These are phyloP conservation scores for Butorides virescens DNA, from an alignment of 2,113 vertebrate species.

Conservation along the genomic window DNA sequence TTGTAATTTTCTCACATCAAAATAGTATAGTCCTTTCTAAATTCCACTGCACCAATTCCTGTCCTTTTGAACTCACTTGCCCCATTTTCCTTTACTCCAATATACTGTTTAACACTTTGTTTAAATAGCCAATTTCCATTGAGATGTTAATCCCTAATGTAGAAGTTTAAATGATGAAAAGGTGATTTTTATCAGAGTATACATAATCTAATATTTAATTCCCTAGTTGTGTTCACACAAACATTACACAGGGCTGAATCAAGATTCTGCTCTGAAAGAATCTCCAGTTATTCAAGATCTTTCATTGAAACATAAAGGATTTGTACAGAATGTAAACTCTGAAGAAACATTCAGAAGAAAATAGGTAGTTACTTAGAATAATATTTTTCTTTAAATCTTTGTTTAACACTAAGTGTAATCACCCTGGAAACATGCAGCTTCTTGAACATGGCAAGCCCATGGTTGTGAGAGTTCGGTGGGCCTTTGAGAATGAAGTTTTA, in stretches of 20 bases:
- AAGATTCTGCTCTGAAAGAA: background rate
- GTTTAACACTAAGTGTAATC: background rate
- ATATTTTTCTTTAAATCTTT: fast-evolving
- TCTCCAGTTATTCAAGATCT: background rate
- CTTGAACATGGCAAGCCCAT: background rate
- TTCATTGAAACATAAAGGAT: background rate
- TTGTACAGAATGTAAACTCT: background rate
- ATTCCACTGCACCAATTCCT: background rate
- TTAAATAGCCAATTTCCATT: background rate
- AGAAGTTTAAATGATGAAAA: background rate
- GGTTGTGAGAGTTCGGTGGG: background rate
- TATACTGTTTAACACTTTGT: background rate
- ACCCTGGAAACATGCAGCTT: background rate
- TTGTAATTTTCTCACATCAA: background rate
- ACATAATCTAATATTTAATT: background rate
- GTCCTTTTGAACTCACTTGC: background rate
- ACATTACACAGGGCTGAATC: background rate
- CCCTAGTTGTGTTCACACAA: background rate
- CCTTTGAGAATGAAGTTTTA: background rate
- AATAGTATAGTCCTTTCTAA: background rate
- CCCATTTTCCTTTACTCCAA: background rate
- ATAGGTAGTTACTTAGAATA: background rate
- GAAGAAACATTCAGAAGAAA: background rate
- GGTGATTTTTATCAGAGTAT: background rate
- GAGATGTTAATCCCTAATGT: background rate